A percentile compares a stretch with the other conserved stretches of the same genome.
Conservation (phyloP, 2,888 invertebrate genomes). For the Trachelus tabidus region DNA sequence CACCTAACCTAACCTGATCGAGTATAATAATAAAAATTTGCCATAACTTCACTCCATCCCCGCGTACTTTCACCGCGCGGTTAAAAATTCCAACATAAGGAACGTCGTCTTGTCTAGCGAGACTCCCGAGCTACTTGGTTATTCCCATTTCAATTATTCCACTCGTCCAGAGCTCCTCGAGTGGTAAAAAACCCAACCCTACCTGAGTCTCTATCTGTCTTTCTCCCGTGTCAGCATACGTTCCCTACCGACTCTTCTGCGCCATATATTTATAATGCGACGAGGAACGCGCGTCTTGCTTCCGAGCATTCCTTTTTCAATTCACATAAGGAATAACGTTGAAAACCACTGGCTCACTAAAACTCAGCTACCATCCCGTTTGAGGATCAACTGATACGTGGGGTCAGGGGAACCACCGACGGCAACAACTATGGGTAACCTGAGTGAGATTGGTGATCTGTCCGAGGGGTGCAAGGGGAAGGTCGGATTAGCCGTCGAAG, state of each 20-base stretch:
- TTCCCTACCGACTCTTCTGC: background rate
- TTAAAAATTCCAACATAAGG: background rate
- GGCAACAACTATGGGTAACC: background rate
- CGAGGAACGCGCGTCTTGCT: background rate
- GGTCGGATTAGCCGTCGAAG: slow-evolving; percentile 36
- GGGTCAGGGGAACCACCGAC: background rate
- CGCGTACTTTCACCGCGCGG: background rate
- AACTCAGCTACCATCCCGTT: background rate
- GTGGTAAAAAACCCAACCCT: background rate
- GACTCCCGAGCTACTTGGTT: background rate
- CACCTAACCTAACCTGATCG: slow-evolving; percentile 10
- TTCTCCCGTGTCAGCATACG: background rate
- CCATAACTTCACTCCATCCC: background rate
- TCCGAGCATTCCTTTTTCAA: background rate
- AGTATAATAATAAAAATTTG: slow-evolving; percentile 10
- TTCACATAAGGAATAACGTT: background rate
- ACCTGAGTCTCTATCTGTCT: background rate
- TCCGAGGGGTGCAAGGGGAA: background rate
- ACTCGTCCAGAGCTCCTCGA: background rate
- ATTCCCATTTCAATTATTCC: background rate
- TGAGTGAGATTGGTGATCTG: background rate
- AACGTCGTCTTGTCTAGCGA: background rate
- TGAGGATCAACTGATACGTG: background rate
- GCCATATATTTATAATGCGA: background rate
- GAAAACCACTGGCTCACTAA: background rate